phyloP scores from a whole-genome alignment of 2,888 invertebrate species.

The Dryadula phaetusa region DNA sequence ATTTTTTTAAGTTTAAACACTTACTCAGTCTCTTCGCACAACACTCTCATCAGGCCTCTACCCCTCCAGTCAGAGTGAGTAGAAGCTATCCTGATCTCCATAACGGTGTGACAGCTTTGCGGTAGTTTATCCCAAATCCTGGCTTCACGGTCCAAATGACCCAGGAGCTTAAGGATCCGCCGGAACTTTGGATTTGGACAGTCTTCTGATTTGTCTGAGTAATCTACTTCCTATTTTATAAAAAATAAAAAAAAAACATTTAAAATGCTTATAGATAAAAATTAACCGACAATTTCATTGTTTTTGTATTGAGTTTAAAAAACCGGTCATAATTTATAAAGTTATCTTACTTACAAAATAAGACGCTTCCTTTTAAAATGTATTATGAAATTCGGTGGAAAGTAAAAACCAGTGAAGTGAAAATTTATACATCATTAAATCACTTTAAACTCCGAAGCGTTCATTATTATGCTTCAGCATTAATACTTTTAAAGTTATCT shows the following conservation, averaged over 20 bases:
- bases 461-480: neutral
- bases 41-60: conserved; percentile 86
- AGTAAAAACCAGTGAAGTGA: conserved; percentile 5
- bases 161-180: conserved; percentile 85
- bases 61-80: conserved; percentile 88
- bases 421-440: neutral
- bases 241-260: too few species aligned
- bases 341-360: neutral
- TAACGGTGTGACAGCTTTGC: conserved; percentile 74
- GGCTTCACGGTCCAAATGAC: conserved; percentile 83
- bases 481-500: too few species aligned
- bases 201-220: conserved; percentile 77
- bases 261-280: too few species aligned
- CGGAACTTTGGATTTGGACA: conserved; percentile 86
- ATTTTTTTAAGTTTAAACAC: conserved; percentile 56
- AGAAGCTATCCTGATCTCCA: conserved; percentile 87
- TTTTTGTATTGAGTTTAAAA: neutral
- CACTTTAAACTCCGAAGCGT: neutral
- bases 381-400: neutral
- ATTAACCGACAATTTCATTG: too few species aligned
- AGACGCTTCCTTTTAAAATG: neutral
- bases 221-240: conserved; percentile 63
- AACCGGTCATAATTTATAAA: neutral
- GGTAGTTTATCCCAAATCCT: conserved; percentile 84
- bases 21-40: conserved; percentile 87